Evolutionary conservation across 2,113 vertebrate species (phyloP).

Genomic region (Ceyx margarethae): DNA sequence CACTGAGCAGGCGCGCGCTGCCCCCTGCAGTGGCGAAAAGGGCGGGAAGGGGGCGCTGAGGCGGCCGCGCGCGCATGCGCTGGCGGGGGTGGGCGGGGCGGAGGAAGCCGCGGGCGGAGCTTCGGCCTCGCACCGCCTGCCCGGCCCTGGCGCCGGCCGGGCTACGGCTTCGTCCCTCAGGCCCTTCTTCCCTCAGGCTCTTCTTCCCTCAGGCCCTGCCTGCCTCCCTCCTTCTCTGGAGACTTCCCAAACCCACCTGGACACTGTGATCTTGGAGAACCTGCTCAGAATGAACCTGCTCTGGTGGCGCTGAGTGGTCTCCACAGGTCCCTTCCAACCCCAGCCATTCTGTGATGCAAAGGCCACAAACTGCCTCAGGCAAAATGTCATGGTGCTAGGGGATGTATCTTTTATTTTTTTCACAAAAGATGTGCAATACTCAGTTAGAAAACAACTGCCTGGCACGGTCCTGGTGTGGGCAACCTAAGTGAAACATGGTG

Average conservation of each 20-base stretch:
- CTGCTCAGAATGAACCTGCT: background rate
- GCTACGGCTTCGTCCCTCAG: rapidly evolving
- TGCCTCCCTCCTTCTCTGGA: background rate
- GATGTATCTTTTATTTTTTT: background rate
- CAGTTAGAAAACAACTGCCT: background rate
- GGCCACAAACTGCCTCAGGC: rapidly evolving
- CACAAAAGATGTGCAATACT: rapidly evolving
- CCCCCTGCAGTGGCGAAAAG: rapidly evolving
- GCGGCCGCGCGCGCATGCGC: background rate
- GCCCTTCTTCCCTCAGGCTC: rapidly evolving
- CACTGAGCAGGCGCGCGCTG: background rate
- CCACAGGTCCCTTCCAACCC: background rate
- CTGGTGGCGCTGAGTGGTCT: background rate
- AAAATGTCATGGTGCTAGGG: rapidly evolving
- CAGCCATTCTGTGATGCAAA: background rate
- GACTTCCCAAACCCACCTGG: background rate
- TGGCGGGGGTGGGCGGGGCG: no score
- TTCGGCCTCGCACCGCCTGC: rapidly evolving
- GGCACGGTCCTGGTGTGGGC: rapidly evolving
- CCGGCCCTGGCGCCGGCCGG: rapidly evolving
- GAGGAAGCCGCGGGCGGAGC: rapidly evolving
- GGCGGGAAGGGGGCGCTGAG: background rate
- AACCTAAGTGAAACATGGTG: rapidly evolving
- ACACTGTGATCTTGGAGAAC: background rate
- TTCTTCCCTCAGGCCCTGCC: no score